Base-by-base conservation (phyloP, 2,797 vertebrate genomes). In the Crypturellus tataupa region DNA sequence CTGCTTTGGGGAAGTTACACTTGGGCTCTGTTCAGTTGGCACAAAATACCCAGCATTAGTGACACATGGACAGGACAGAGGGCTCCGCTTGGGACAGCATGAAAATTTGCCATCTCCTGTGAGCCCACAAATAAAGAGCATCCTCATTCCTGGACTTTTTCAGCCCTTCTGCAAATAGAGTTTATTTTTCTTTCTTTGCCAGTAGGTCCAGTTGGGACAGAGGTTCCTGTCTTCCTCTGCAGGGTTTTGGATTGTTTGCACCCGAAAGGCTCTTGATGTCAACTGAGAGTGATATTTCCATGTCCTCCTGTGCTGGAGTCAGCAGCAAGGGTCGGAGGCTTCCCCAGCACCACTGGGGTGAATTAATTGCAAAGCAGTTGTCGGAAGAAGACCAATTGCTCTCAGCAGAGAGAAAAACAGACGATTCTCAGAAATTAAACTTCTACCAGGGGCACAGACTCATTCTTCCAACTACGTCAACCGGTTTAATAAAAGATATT, bases 401-500 rank as follows among this genome's bases (percentile, higher is more conserved):
- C 5, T 76, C 80, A 46, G 4, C 3, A 63, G 10, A 62, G 16
- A 7, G 47, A 1, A 5, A 9, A 63, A 18, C 1, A 51, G 11
- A 55, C 59, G 53, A 42, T 6, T 80, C 80, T 55, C 49, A 87
- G 33, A 33, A 31, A 46, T 24, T 73, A 78, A 85, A 46, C 3
- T 85, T 80, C 47, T 68, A 69, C 49, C 55, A 44, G 4, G 9
- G 68, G 29, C 10, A 23, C 29, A 40, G 11, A n/a, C 25, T 63
- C 15, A 7, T 80, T 88, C n/a, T 51, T 69, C 23, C 20, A 59
- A 14, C 37, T 86, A 3, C 11, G 1, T n/a, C 62, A 60, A 4
- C 46, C 62, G 8, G 25, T 69, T 92, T 81, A 72, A 58, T 72
- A 75, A 56, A 58, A 94, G 16, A 8, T 39, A 59, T 73, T 94